Evolutionary conservation across 2,113 vertebrate genomes (phyloP).

Genomic region (Heloderma charlesbogerti): DNA sequence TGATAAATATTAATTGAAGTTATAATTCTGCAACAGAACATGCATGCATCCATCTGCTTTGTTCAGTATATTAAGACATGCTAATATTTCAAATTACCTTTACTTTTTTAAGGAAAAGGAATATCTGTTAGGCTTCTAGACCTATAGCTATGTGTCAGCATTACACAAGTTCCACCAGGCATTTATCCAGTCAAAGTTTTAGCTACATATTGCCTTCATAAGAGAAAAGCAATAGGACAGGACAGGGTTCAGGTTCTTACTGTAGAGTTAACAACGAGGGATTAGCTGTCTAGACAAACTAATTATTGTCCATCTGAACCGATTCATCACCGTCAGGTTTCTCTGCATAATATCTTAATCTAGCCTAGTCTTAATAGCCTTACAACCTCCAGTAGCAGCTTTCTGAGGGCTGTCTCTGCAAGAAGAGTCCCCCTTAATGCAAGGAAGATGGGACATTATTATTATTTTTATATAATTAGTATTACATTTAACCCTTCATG

Average conservation of each 20-base stretch:
- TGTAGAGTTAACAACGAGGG: not conserved
- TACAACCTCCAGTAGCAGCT: not conserved
- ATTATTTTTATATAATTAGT: not conserved
- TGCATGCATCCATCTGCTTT: not conserved
- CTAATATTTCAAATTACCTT: slow-evolving; percentile 1
- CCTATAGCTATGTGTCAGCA: not conserved
- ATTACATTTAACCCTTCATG: too few relatives aligned
- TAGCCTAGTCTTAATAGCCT: not conserved
- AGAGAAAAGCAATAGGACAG: slow-evolving; percentile 14
- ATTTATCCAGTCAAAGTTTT: not conserved
- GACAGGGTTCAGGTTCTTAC: not conserved
- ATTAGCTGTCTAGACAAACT: not conserved
- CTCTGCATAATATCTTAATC: not conserved
- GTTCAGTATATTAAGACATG: not conserved
- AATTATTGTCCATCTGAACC: not conserved
- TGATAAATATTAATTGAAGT: not conserved
- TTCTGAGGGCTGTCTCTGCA: not conserved
- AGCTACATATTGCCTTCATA: not conserved
- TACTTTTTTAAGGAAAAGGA: not conserved
- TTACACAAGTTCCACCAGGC: not conserved
- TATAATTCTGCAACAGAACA: not conserved
- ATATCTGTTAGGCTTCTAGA: not conserved
- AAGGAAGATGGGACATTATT: not conserved
- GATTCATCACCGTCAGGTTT: slow-evolving; percentile 1
- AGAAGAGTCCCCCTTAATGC: not conserved